phyloP scores from a whole-genome alignment of 2,888 invertebrate genomes.

The Stenodera caucasica region DNA sequence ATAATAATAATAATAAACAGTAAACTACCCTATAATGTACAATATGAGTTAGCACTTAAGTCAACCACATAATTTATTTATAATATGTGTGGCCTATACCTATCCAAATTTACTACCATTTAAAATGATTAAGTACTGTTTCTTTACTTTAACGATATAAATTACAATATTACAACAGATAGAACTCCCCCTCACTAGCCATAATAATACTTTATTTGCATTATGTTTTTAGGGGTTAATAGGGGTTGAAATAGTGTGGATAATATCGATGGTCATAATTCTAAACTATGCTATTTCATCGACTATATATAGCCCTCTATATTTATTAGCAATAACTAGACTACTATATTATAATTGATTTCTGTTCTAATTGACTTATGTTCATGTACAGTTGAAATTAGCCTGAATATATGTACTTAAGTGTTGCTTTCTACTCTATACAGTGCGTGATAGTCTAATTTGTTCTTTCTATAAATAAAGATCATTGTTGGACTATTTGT shows the following conservation, averaged over 20 bases:
- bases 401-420: too few species aligned
- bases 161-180: constrained; percentile 19
- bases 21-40: constrained; percentile 11
- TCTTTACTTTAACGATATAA: constrained; percentile 17
- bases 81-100: not conserved
- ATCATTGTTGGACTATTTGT: too few species aligned
- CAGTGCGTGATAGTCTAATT: too few species aligned
- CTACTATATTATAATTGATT: constrained; percentile 25
- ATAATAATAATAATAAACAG: not conserved
- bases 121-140: constrained; percentile 18
- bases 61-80: constrained; percentile 13
- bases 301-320: constrained; percentile 15
- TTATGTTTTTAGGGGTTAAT: too few species aligned
- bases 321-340: constrained; percentile 27
- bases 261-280: constrained; percentile 30
- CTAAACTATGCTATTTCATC: constrained; percentile 27
- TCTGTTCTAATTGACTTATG: constrained; percentile 19
- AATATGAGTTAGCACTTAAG: constrained; percentile 13
- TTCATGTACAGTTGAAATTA: too few species aligned
- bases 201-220: constrained; percentile 29
- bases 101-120: constrained; percentile 17
- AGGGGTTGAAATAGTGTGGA: constrained; percentile 24
- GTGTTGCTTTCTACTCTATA: too few species aligned
- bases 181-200: constrained; percentile 3
- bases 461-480: not conserved